A percentile compares a stretch with the other conserved stretches of the same genome.
Conservation (phyloP, 2,888 invertebrate genomes). For the Drosophila prolongata region DNA sequence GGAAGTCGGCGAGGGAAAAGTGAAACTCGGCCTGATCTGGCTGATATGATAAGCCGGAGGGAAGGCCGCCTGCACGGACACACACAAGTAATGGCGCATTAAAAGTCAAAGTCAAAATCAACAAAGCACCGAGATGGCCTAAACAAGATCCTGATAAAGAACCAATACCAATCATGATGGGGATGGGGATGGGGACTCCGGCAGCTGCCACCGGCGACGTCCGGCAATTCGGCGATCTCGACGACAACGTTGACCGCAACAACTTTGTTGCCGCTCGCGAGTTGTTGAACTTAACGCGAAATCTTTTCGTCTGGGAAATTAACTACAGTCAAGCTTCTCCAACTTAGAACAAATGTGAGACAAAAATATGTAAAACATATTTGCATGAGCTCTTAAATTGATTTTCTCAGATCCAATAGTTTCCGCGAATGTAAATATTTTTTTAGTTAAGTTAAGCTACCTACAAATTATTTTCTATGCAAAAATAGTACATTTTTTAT, state of each 20-base stretch:
- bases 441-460: too few relatives aligned
- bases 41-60: conserved; percentile 57
- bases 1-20: conserved; percentile 33
- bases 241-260: conserved; percentile 69
- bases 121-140: conserved; percentile 75
- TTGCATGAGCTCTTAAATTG: too few relatives aligned
- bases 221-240: conserved; percentile 32
- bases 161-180: conserved; percentile 74
- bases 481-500: too few relatives aligned
- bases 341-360: too few relatives aligned
- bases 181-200: conserved; percentile 27
- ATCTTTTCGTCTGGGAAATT: conserved; percentile 74
- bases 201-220: conserved; percentile 71
- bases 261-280: conserved; percentile 68
- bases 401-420: too few relatives aligned
- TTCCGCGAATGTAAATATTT: too few relatives aligned
- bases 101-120: conserved; percentile 54
- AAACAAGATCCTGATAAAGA: conserved; percentile 78
- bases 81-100: conserved; percentile 51
- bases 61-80: conserved; percentile 30
- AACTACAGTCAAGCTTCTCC: conserved; percentile 22
- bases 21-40: conserved; percentile 33
- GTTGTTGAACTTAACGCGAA: conserved; percentile 82
- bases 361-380: too few relatives aligned
- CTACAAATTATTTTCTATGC: too few relatives aligned